Conservation (phyloP, 2,797 vertebrate species). For the Acanthurus leucopareius region DNA sequence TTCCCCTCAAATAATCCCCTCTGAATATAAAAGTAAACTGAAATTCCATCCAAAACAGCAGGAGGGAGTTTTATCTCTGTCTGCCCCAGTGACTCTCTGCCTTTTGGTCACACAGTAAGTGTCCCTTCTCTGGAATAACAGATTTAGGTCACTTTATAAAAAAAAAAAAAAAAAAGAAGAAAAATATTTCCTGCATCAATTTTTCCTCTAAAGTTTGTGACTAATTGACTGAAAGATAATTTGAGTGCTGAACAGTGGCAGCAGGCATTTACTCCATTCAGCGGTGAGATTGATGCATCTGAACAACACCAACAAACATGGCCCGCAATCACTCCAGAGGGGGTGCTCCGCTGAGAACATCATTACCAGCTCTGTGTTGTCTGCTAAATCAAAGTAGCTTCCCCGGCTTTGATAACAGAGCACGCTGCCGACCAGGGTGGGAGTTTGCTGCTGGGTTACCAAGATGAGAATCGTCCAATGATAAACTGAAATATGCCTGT, state of each 20-base stretch:
- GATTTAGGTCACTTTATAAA: constrained; percentile 59
- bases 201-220: constrained; percentile 56
- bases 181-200: constrained; percentile 16
- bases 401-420: constrained; percentile 63
- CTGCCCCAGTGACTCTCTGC: constrained; percentile 28
- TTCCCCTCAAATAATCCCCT: constrained; percentile 23
- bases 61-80: constrained; percentile 32
- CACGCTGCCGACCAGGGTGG: constrained; percentile 33
- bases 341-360: constrained; percentile 68
- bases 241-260: constrained; percentile 74
- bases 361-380: constrained; percentile 71
- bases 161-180: constrained; percentile 9
- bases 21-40: constrained; percentile 55
- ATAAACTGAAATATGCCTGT: constrained; percentile 17
- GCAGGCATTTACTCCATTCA: constrained; percentile 68
- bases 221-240: constrained; percentile 78
- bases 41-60: constrained; percentile 26
- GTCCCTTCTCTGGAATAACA: constrained; percentile 43
- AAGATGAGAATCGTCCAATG: constrained; percentile 18
- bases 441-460: constrained; percentile 46
- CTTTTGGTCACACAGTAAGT: constrained; percentile 37
- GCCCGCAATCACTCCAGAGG: constrained; percentile 68
- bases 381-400: constrained; percentile 75
- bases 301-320: constrained; percentile 77
- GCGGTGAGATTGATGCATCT: constrained; percentile 69